Conservation (phyloP, 2,797 vertebrate species). For the Protonibea diacanthus region DNA sequence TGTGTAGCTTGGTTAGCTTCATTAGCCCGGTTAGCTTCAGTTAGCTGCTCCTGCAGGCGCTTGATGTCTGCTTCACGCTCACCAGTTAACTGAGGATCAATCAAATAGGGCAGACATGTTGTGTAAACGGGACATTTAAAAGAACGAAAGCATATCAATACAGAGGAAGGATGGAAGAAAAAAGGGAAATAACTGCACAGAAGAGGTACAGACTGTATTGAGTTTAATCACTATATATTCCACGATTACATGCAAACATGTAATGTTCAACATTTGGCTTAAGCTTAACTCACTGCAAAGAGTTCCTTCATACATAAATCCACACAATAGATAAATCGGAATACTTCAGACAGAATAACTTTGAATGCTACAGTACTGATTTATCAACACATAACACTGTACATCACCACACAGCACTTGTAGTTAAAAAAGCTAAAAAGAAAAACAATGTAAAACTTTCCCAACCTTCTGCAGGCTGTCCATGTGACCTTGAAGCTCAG, state of each 20-base stretch:
- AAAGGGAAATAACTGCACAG: no score
- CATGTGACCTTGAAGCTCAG: conserved; percentile 87
- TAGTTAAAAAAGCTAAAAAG: background rate
- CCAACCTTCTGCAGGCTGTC: conserved; percentile 90
- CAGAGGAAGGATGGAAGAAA: background rate
- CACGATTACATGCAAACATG: no score
- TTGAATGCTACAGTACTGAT: no score
- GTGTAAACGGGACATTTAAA: background rate
- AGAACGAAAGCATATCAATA: background rate
- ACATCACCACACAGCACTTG: background rate
- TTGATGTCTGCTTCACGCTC: conserved; percentile 90
- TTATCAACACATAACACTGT: background rate
- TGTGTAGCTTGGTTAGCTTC: conserved; percentile 50
- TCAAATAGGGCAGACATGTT: accelerated
- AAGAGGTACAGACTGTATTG: background rate
- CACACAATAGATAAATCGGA: no score
- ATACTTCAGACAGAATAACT: no score
- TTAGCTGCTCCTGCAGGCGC: conserved; percentile 89
- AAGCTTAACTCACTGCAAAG: no score
- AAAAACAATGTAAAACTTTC: background rate
- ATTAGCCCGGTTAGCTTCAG: conserved; percentile 68
- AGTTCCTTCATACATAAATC: no score
- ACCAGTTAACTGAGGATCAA: conserved; percentile 79
- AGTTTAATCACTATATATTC: background rate
- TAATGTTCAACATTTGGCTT: no score